Evolutionary conservation across 1,140 invertebrate genomes (phyloP).

Genomic region (Calephelis virginiensis): DNA sequence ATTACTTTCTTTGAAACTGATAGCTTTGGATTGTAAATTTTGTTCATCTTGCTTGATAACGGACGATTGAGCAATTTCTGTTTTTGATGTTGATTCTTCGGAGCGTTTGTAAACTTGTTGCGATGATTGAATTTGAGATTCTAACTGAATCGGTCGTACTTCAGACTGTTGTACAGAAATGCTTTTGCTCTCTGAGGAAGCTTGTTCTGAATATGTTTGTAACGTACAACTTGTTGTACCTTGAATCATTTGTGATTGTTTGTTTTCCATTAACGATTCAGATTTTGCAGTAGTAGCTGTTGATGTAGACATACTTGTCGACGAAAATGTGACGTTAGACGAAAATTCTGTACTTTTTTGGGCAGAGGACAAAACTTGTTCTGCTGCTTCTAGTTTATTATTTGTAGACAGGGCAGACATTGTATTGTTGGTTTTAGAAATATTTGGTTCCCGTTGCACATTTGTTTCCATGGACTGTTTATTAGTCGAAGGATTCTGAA

Average conservation of each 20-base stretch:
- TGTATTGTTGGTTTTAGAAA: conserved; percentile 27
- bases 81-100: conserved; percentile 12
- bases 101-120: neutral
- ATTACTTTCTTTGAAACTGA: conserved; percentile 1
- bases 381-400: conserved; percentile 36
- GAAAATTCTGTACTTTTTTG: conserved; percentile 48
- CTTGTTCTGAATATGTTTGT: conserved; percentile 57
- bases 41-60: conserved; percentile 6
- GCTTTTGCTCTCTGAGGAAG: conserved; percentile 49
- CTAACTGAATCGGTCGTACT: conserved; percentile 30
- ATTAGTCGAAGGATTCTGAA: neutral
- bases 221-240: conserved; percentile 51
- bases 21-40: conserved; percentile 8
- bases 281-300: conserved; percentile 47
- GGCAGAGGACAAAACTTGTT: conserved; percentile 41
- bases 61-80: neutral
- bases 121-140: conserved; percentile 8
- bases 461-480: neutral
- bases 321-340: conserved; percentile 51
- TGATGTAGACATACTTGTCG: conserved; percentile 47
- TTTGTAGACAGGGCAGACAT: conserved; percentile 31
- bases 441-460: conserved; percentile 21
- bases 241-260: conserved; percentile 51
- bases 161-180: conserved; percentile 59
- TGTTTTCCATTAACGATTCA: conserved; percentile 47